These are phyloP conservation scores for Nemapogon koenigi DNA, from an alignment of 2,888 invertebrate species.

Conservation along the genomic window DNA sequence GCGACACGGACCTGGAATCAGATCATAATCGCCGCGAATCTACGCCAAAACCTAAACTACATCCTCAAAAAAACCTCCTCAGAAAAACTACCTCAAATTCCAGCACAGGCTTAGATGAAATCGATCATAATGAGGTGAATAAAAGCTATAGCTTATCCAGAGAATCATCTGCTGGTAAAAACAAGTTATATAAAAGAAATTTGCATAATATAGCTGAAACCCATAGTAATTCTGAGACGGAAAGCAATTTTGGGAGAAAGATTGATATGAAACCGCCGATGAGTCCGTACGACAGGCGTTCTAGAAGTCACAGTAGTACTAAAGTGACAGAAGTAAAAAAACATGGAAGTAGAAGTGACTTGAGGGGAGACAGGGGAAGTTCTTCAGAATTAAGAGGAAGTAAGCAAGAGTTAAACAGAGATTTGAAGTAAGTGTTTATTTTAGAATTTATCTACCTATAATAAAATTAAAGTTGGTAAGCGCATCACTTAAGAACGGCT, in stretches of 20 bases:
- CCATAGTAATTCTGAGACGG: slow-evolving; percentile 48
- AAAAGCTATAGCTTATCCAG: slow-evolving; percentile 54
- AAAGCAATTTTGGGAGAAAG: slow-evolving; percentile 39
- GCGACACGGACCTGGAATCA: slow-evolving; percentile 82
- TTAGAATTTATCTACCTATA: too few species aligned
- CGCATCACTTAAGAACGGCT: too few species aligned
- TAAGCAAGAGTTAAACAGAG: slow-evolving; percentile 37
- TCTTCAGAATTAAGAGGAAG: slow-evolving; percentile 43
- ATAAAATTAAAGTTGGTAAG: too few species aligned
- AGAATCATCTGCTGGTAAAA: slow-evolving; percentile 36
- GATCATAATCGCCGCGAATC: slow-evolving; percentile 63
- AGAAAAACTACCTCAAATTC: slow-evolving; percentile 52
- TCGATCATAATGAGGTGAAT: slow-evolving; percentile 40
- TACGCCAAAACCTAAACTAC: too few species aligned
- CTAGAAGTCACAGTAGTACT: slow-evolving; percentile 53
- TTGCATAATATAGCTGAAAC: slow-evolving; percentile 66
- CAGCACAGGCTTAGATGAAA: slow-evolving; percentile 47
- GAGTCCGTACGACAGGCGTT: slow-evolving; percentile 46
- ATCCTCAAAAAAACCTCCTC: slow-evolving; percentile 31
- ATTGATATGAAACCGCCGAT: slow-evolving; percentile 43
- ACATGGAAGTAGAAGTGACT: slow-evolving; percentile 18
- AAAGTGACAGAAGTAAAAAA: slow-evolving; percentile 43
- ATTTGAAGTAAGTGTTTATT: slow-evolving; percentile 38
- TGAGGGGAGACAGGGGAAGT: slow-evolving; percentile 13
- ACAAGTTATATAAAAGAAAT: slow-evolving; percentile 49